A percentile compares a stretch with the other conserved stretches of the same genome.
These are phyloP conservation scores for Stomorhina lunata DNA, from an alignment of 2,888 invertebrate species.

Conservation along the genomic window DNA sequence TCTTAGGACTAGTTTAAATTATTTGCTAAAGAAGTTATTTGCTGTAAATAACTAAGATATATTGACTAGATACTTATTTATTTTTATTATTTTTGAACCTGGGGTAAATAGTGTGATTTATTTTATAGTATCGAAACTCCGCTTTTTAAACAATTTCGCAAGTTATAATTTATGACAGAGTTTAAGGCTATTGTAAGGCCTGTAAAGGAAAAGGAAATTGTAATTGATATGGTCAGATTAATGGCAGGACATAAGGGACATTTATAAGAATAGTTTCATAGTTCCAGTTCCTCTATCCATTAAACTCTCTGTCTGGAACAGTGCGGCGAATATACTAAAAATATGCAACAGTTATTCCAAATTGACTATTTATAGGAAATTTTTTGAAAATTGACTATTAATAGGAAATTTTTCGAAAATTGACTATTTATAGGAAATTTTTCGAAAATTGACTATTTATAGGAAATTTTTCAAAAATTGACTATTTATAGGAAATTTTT, in stretches of 20 bases:
- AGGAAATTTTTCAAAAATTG: too few species aligned
- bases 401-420: too few species aligned
- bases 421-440: too few species aligned
- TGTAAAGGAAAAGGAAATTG: conserved; percentile 25
- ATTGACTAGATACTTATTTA: conserved; percentile 32
- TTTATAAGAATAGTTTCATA: too few species aligned
- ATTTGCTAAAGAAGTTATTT: conserved; percentile 52
- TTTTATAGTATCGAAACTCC: not conserved
- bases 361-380: too few species aligned
- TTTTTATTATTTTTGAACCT: not conserved
- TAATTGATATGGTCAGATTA: conserved; percentile 31
- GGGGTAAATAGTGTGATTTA: conserved; percentile 23
- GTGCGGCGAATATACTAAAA: too few species aligned
- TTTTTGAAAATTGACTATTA: too few species aligned
- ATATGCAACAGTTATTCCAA: too few species aligned
- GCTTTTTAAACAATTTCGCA: not conserved
- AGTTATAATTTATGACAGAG: conserved; percentile 8
- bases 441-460: too few species aligned
- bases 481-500: too few species aligned
- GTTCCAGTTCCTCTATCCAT: too few species aligned
- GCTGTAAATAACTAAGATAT: conserved; percentile 49
- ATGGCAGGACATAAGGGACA: not conserved
- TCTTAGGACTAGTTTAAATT: conserved; percentile 52
- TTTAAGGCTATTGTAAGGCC: not conserved
- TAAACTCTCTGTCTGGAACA: too few species aligned